Conservation (phyloP, 2,797 vertebrate genomes). For the Streptopelia turtur region DNA sequence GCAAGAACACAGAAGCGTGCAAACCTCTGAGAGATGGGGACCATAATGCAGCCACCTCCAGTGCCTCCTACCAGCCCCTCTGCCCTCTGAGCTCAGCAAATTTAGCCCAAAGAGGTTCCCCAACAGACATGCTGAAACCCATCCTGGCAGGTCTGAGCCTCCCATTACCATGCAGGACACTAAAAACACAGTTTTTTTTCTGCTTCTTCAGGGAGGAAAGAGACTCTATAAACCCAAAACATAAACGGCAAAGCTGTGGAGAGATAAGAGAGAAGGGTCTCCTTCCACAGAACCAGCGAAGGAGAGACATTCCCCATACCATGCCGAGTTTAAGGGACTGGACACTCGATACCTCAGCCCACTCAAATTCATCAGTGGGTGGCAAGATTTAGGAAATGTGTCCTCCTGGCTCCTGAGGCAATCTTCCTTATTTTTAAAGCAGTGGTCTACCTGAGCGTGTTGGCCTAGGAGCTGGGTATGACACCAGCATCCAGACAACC, state of each 20-base stretch:
- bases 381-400: neutral
- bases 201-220: neutral
- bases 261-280: neutral
- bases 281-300: neutral
- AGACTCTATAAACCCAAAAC: neutral
- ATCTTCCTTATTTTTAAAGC: neutral
- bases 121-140: neutral
- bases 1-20: neutral
- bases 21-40: neutral
- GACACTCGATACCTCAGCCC: neutral
- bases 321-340: accelerated
- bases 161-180: neutral
- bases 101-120: neutral
- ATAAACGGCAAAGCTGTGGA: neutral
- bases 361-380: accelerated
- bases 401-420: neutral
- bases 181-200: neutral
- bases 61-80: neutral
- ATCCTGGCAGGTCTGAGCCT: neutral
- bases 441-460: neutral
- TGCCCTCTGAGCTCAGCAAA: neutral
- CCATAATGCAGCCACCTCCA: accelerated
- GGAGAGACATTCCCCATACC: accelerated
- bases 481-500: neutral
- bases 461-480: neutral